These are phyloP conservation scores for Lepus americanus DNA, from an alignment of 2,113 vertebrate species.

Conservation along the genomic window DNA sequence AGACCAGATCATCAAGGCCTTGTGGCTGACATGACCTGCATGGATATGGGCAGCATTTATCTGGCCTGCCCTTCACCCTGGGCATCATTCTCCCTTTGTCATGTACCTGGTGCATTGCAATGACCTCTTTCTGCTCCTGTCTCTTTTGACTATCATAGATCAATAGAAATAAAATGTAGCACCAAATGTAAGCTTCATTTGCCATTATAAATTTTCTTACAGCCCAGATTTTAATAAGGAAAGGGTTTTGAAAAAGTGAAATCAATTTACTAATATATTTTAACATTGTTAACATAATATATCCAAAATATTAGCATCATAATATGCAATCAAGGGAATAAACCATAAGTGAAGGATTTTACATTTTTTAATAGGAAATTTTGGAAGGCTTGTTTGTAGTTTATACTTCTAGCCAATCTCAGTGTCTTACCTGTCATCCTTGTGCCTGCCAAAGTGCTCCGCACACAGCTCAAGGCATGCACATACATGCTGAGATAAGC, in stretches of 20 bases:
- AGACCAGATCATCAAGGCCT: neutral
- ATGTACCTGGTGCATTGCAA: neutral
- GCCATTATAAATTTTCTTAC: neutral
- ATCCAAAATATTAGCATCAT: neutral
- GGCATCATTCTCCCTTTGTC: rapidly evolving
- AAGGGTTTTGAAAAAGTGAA: neutral
- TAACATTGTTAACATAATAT: neutral
- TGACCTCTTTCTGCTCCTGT: neutral
- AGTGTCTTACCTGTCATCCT: neutral
- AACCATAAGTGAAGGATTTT: neutral
- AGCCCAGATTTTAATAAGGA: neutral
- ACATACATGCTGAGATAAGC: neutral
- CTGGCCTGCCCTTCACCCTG: rapidly evolving
- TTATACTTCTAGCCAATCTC: rapidly evolving
- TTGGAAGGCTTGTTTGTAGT: too few relatives aligned
- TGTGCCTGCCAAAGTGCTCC: neutral
- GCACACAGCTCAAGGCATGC: too few relatives aligned
- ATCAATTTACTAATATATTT: conserved; percentile 9
- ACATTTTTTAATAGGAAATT: neutral
- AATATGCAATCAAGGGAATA: neutral
- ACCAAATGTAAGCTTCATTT: neutral
- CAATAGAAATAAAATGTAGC: neutral
- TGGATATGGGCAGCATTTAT: neutral
- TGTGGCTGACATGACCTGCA: rapidly evolving
- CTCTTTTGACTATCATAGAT: neutral